Percentiles rank a stretch among this genome's conserved stretches.
phyloP scores from a whole-genome alignment of 2,888 invertebrate species.

The Ophonus ardosiacus region DNA sequence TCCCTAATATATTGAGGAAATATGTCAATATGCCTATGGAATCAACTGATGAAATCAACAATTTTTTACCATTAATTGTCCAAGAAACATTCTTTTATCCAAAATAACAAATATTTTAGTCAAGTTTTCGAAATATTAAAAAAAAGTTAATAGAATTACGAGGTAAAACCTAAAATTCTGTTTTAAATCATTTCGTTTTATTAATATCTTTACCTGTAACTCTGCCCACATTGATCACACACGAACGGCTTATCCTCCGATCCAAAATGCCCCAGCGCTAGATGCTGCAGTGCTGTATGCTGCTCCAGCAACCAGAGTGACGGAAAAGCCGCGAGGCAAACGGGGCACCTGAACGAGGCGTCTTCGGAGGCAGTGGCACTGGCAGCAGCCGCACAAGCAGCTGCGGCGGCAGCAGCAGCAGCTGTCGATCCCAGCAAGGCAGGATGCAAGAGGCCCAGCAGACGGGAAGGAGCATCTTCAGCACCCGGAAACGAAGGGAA shows the following conservation, averaged over 20 bases:
- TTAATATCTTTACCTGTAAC: conserved; percentile 79
- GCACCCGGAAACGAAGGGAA: conserved; percentile 77
- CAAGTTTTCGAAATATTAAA: not conserved
- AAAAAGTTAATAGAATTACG: not conserved
- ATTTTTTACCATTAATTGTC: too few relatives aligned
- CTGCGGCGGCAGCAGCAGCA: conserved; percentile 70
- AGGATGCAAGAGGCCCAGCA: conserved; percentile 78
- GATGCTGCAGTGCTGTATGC: conserved; percentile 90
- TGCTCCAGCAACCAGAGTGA: conserved; percentile 92
- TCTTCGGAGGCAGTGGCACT: conserved; percentile 72
- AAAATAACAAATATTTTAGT: too few relatives aligned
- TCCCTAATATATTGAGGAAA: too few relatives aligned
- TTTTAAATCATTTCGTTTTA: not conserved
- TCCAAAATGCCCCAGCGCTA: conserved; percentile 74
- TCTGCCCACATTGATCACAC: conserved; percentile 94
- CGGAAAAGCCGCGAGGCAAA: conserved; percentile 91
- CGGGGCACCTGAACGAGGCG: conserved; percentile 83
- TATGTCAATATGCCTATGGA: too few relatives aligned
- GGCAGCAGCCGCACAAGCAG: conserved; percentile 77
- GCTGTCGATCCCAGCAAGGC: conserved; percentile 71
- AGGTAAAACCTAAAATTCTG: not conserved
- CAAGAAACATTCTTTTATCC: too few relatives aligned
- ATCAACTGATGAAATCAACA: too few relatives aligned
- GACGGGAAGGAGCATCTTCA: conserved; percentile 77
- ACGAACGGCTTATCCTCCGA: conserved; percentile 92